Base-by-base conservation (phyloP, 1,140 invertebrate species). In the Drosophila funebris region DNA sequence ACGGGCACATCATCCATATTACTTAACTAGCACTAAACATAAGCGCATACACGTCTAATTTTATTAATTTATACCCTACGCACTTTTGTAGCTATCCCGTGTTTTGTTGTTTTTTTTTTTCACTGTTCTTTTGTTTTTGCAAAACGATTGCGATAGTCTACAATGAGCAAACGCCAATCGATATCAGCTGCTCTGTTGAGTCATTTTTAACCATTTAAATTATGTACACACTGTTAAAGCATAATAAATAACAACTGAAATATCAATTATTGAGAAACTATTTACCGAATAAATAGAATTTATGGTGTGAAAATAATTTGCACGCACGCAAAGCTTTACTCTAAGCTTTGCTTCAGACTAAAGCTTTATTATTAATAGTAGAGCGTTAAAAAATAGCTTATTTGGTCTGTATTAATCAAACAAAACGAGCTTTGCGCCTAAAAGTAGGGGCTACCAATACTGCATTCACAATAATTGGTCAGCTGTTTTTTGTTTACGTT, bases 1-100 rank as follows among this genome's bases (percentile, higher is more conserved):
- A 97, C 96, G 62, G 96, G 95, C 69, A 97, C 94, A 72, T 95
- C 95, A 92, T 97, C 96, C 94, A 96, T 95, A 63, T 85, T 91
- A 67, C 69, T 43, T 58, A 18, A 27, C 53, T 36, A 53, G 36
- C 62, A 52, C 41, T 48, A 39, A 52, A 33, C 48, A 77, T 77
- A 78, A 73, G 71, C 72, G 78, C 71, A 87, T 72, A 60, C 57
- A 82, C 78, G 36, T 29, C 71, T 31, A 85, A 85, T 87, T 87
- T 85, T 16, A 61, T 72, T 73, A 78, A 78, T 85, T 81, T 57
- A 27, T 52, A 33, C 56, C 27, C 76, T 66, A 68, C 66, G 82
- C 74, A 69, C 50, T 43, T n/a, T 71, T n/a, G n/a, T n/a, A n/a
- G n/a, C 20, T 60, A 37, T 44, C 13, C 13, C 22, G 46, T 70